Percentiles rank a stretch among this genome's conserved stretches.
Evolutionary conservation across 1,140 invertebrate genomes (phyloP).

Genomic region (Megathymus violae): DNA sequence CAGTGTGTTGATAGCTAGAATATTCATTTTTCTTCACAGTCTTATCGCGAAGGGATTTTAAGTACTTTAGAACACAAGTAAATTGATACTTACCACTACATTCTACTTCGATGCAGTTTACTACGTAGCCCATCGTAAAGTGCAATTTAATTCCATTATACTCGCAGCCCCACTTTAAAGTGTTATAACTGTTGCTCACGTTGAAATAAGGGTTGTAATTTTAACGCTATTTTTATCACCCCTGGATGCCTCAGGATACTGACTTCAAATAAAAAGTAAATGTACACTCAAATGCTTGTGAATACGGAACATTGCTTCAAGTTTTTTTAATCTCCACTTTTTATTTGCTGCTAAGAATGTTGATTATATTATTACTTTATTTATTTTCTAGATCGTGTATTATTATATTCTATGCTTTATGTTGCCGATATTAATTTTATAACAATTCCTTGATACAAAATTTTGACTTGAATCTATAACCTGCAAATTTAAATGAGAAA

Average conservation of each 20-base stretch:
- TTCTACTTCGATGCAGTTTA: slow-evolving; percentile 21
- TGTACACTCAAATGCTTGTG: background rate
- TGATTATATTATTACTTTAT: too few species aligned
- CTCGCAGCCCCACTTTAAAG: slow-evolving; percentile 28
- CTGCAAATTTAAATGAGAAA: too few species aligned
- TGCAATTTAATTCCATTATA: slow-evolving; percentile 32
- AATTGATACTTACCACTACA: slow-evolving; percentile 13
- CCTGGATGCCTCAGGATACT: slow-evolving; percentile 7
- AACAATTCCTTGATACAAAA: too few species aligned
- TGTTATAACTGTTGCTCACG: slow-evolving; percentile 22
- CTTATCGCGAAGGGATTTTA: slow-evolving; percentile 3
- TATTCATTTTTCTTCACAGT: slow-evolving; percentile 2
- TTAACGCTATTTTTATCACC: slow-evolving; percentile 20
- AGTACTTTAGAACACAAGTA: slow-evolving; percentile 1
- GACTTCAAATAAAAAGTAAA: slow-evolving; percentile 10
- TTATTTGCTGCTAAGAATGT: too few species aligned
- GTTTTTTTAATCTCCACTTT: slow-evolving; percentile 12
- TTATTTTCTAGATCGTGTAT: too few species aligned
- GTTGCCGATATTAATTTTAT: too few species aligned
- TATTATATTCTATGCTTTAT: too few species aligned
- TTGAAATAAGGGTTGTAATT: slow-evolving; percentile 21
- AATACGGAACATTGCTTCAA: slow-evolving; percentile 4
- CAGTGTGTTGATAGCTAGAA: too few species aligned
- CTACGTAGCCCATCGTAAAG: slow-evolving; percentile 21
- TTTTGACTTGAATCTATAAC: too few species aligned